Conservation (phyloP, 2,113 vertebrate species). For the Brachyistius frenatus region DNA sequence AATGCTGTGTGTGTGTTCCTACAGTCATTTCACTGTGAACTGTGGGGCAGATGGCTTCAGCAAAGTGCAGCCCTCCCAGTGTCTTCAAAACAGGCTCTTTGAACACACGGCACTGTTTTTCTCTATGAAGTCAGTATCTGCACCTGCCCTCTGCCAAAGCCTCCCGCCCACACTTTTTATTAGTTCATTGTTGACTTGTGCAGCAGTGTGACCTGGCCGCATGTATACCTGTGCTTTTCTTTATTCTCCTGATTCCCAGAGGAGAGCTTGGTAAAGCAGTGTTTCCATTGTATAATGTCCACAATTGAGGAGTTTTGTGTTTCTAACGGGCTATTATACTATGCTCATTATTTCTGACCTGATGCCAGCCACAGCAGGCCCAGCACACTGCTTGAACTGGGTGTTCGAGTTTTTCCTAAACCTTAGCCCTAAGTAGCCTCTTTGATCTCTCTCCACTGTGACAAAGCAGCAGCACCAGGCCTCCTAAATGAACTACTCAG, state of each 20-base stretch:
- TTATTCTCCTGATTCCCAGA: constrained; percentile 34
- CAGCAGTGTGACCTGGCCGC: constrained; percentile 46
- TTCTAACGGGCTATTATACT: constrained; percentile 70
- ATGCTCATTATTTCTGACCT: constrained; percentile 73
- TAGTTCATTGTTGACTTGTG: constrained; percentile 62
- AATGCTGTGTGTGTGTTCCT: constrained; percentile 8
- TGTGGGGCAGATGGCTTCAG: constrained; percentile 33
- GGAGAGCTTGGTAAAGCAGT: constrained; percentile 27
- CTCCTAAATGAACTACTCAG: constrained; percentile 74
- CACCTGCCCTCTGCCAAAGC: constrained; percentile 57
- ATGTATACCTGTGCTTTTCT: constrained; percentile 54
- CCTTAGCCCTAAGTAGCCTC: constrained; percentile 66
- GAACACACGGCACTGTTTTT: constrained; percentile 44
- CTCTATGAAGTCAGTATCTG: constrained; percentile 18
- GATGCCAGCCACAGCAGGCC: constrained; percentile 50
- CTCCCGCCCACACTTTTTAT: constrained; percentile 67
- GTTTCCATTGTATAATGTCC: constrained; percentile 45
- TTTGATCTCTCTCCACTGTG: constrained; percentile 80
- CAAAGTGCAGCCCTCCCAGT: constrained; percentile 62
- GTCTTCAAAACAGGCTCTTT: constrained; percentile 52
- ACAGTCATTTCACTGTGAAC: constrained; percentile 26
- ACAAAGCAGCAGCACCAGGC: constrained; percentile 75
- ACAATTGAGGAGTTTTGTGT: constrained; percentile 48
- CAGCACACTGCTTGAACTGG: constrained; percentile 57
- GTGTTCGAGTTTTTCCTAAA: constrained; percentile 67